Conservation (phyloP, 2,113 vertebrate species). For the Dolichallabes microphthalmus region DNA sequence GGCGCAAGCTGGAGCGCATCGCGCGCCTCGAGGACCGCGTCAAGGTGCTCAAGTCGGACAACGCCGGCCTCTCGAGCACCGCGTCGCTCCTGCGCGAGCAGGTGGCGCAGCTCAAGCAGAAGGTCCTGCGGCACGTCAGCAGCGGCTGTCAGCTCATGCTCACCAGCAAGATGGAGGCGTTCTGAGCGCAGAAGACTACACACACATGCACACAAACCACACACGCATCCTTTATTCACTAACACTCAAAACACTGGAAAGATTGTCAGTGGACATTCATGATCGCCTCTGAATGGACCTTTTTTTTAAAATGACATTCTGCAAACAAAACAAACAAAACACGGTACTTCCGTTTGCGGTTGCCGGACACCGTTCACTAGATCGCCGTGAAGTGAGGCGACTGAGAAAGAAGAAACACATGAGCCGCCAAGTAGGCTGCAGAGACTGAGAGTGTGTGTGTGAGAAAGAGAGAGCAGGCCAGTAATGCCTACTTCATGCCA, state of each 20-base stretch:
- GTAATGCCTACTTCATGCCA: conserved; percentile 30
- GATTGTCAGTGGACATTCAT: background rate
- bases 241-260: conserved; percentile 54
- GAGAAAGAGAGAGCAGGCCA: conserved; percentile 26
- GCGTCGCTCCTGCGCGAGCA: conserved; percentile 86
- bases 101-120: conserved; percentile 89
- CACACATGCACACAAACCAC: conserved; percentile 39
- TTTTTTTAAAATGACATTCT: conserved; percentile 7
- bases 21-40: conserved; percentile 90
- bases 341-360: conserved; percentile 70
- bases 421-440: conserved; percentile 14
- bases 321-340: background rate
- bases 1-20: conserved; percentile 91
- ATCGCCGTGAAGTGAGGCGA: conserved; percentile 53
- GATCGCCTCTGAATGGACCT: conserved; percentile 6
- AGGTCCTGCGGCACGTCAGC: conserved; percentile 87
- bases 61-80: conserved; percentile 84
- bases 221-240: conserved; percentile 12
- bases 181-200: conserved; percentile 56
- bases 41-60: conserved; percentile 85
- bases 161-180: conserved; percentile 81
- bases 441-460: background rate
- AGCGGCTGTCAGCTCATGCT: conserved; percentile 91
- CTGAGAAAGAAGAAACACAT: conserved; percentile 44
- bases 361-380: conserved; percentile 60